These are phyloP conservation scores for Molossus molossus DNA, from an alignment of 2,797 vertebrate species.

Conservation along the genomic window DNA sequence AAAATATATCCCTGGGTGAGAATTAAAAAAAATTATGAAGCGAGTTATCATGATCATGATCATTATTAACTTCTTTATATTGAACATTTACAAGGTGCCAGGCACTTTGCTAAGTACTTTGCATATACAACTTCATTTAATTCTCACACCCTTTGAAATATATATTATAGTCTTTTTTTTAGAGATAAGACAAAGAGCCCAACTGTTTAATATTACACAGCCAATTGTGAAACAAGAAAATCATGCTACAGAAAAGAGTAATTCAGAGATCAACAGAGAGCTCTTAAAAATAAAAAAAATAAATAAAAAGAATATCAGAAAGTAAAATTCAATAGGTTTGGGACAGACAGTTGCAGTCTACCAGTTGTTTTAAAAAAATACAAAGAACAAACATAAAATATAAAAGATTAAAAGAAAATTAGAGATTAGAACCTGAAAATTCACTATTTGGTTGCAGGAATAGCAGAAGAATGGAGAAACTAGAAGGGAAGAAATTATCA, in stretches of 20 bases:
- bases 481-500: neutral
- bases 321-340: slow-evolving; percentile 4
- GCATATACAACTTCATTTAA: neutral
- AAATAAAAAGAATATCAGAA: neutral
- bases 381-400: neutral
- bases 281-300: slow-evolving; percentile 37
- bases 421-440: neutral
- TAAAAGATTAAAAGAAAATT: slow-evolving; percentile 25
- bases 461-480: neutral
- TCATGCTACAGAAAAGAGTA: neutral
- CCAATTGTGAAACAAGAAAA: neutral
- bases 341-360: neutral
- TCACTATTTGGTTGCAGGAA: neutral
- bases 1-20: too few relatives aligned
- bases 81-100: neutral
- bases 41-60: neutral
- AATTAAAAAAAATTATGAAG: neutral
- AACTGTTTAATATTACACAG: neutral
- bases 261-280: neutral
- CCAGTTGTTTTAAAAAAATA: slow-evolving; percentile 8
- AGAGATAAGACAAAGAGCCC: neutral
- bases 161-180: neutral
- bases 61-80: neutral
- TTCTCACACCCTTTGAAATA: slow-evolving; percentile 41
- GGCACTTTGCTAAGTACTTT: neutral